Base-by-base conservation (phyloP, 2,888 invertebrate species). In the Sycophila texana region DNA sequence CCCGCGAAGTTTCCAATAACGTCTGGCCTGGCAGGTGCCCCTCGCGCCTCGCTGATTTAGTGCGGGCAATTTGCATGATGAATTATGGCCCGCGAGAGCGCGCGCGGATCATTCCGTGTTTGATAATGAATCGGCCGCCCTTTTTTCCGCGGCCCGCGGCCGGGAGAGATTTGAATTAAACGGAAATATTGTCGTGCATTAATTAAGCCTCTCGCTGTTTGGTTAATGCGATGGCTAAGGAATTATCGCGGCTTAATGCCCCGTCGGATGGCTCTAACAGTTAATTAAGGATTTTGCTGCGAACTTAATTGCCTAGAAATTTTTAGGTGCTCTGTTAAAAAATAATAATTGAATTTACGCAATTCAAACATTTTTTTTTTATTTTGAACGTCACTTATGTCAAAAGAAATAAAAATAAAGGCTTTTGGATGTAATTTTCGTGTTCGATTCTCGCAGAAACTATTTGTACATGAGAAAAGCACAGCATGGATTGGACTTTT, bases 1-100 rank as follows among this genome's bases (percentile, higher is more conserved):
- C 63, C 61, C 76, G 75, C 63, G 55, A 70, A 39, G 63, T 47
- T 76, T 58, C 58, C 60, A 58, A 51, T 66, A 58, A 51, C 16
- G 60, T 22, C 49, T 7, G 74, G 16, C 22, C 26, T 18, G 63
- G 49, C 51, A 51, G 49, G 49, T 66, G 51, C 49, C 18, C n/a
- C 66, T 12, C 18, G 51, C 63, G 39, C 39, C n/a, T 5, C 2
- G n/a, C 13, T 66, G 47, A 51, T 70, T 53, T 70, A 53, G 53
- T 14, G 55, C 39, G 57, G 47, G 65, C 26, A 47, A 66, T 67
- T 74, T 74, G 58, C 51, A 60, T 63, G 57, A 57, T 74, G 67
- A 74, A 60, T 74, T 18, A 60, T 51, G 49, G 22, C 12, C 26
- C 57, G 65, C 47, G 53, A 51, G 13, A 3, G 16, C 49, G 57